phyloP scores from a whole-genome alignment of 2,888 invertebrate genomes.

The Cremastobaeus sp. region DNA sequence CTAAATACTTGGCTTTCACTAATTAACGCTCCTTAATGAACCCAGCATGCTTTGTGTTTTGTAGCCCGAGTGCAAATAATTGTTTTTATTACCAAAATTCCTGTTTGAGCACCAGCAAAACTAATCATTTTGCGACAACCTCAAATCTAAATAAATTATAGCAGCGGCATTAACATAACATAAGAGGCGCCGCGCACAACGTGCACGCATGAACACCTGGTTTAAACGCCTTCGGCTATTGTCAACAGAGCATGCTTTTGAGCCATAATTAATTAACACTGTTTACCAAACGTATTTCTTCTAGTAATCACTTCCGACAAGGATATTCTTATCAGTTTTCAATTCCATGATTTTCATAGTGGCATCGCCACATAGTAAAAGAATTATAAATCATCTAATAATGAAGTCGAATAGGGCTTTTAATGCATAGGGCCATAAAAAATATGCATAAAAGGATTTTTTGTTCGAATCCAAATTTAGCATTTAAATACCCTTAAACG shows the following conservation, averaged over 20 bases:
- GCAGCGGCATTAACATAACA: slow-evolving; percentile 67
- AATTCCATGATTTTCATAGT: neutral
- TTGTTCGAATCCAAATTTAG: neutral
- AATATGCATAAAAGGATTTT: no score
- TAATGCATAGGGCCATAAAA: no score
- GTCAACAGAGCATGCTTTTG: slow-evolving; percentile 65
- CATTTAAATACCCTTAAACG: slow-evolving; percentile 3
- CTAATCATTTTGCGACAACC: no score
- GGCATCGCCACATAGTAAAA: no score
- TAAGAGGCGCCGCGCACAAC: slow-evolving; percentile 66
- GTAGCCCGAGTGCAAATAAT: no score
- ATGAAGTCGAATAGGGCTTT: no score
- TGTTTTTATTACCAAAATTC: no score
- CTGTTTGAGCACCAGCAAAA: no score
- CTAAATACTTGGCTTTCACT: no score
- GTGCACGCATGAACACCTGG: slow-evolving; percentile 62
- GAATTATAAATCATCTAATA: no score
- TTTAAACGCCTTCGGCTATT: slow-evolving; percentile 61
- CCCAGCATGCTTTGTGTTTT: no score
- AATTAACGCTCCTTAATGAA: no score
- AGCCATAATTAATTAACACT: slow-evolving; percentile 43
- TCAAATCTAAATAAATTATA: slow-evolving; percentile 71
- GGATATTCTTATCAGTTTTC: slow-evolving; percentile 1
- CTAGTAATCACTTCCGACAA: slow-evolving; percentile 17
- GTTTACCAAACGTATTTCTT: slow-evolving; percentile 20